Percentiles rank a stretch among this genome's conserved stretches.
Conservation (phyloP, 2,113 vertebrate genomes). For the Rhinoderma darwinii region DNA sequence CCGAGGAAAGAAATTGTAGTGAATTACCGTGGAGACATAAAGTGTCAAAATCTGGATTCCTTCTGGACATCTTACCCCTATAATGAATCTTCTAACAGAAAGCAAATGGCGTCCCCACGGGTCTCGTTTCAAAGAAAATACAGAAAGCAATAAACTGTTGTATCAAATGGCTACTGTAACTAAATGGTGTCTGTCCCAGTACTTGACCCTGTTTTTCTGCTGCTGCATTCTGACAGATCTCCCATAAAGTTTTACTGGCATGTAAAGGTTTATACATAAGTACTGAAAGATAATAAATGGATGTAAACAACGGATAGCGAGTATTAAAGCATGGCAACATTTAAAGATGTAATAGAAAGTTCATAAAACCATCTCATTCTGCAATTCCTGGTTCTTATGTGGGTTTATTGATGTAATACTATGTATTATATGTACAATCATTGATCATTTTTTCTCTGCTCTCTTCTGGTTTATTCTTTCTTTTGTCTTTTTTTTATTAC, state of each 20-base stretch:
- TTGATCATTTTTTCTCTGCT: not conserved
- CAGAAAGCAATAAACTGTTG: constrained; percentile 68
- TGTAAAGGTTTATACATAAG: constrained; percentile 43
- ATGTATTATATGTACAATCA: not conserved
- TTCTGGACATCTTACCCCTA: constrained; percentile 76
- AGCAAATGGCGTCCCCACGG: constrained; percentile 68
- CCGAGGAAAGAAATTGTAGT: constrained; percentile 66
- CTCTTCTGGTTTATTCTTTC: not conserved
- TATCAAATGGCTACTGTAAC: constrained; percentile 73
- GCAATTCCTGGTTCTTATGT: not conserved
- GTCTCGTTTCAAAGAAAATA: constrained; percentile 78
- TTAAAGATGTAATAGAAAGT: constrained; percentile 25
- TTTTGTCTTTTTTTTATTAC: no score
- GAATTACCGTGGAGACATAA: constrained; percentile 70
- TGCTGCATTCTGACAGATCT: constrained; percentile 14
- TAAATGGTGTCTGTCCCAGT: constrained; percentile 70
- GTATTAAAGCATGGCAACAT: constrained; percentile 24
- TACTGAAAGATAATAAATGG: constrained; percentile 28
- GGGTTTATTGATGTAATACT: not conserved
- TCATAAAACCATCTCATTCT: not conserved
- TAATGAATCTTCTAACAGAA: constrained; percentile 77
- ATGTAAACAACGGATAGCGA: constrained; percentile 31
- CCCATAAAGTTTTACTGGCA: constrained; percentile 43
- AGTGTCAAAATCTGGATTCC: constrained; percentile 76
- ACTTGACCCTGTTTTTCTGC: constrained; percentile 59